Evolutionary conservation across 2,113 vertebrate genomes (phyloP).

Genomic region (Pycnonotus jocosus): DNA sequence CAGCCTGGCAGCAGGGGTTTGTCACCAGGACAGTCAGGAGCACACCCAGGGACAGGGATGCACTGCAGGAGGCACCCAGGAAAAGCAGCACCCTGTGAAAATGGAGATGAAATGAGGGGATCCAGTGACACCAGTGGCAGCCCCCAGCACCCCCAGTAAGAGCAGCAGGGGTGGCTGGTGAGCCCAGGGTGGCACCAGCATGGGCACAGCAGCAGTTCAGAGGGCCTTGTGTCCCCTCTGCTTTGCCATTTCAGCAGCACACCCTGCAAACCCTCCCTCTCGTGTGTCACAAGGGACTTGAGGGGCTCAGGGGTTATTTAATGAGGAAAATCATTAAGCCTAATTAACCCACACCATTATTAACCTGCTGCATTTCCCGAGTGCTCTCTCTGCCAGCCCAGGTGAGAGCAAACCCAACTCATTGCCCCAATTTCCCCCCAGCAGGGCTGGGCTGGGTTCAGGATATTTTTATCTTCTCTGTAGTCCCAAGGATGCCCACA

Average conservation of each 20-base stretch:
- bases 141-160: rapidly evolving
- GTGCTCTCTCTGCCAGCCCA: background rate
- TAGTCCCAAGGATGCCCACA: background rate
- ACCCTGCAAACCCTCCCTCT: rapidly evolving
- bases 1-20: background rate
- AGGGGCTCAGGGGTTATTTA: background rate
- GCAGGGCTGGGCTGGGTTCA: background rate
- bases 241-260: background rate
- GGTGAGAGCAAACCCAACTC: background rate
- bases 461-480: background rate
- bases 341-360: background rate
- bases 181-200: rapidly evolving
- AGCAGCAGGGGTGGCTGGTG: rapidly evolving
- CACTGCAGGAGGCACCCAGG: background rate
- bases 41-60: background rate
- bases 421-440: background rate
- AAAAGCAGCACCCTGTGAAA: background rate
- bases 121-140: rapidly evolving
- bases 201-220: rapidly evolving
- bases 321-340: background rate
- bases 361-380: background rate
- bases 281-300: rapidly evolving
- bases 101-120: rapidly evolving
- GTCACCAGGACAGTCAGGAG: background rate
- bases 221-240: background rate